Evolutionary conservation across 2,888 invertebrate genomes (phyloP), one percentile per base, ranked within the genome.

Genomic region (Anoplius nigerrimus): DNA sequence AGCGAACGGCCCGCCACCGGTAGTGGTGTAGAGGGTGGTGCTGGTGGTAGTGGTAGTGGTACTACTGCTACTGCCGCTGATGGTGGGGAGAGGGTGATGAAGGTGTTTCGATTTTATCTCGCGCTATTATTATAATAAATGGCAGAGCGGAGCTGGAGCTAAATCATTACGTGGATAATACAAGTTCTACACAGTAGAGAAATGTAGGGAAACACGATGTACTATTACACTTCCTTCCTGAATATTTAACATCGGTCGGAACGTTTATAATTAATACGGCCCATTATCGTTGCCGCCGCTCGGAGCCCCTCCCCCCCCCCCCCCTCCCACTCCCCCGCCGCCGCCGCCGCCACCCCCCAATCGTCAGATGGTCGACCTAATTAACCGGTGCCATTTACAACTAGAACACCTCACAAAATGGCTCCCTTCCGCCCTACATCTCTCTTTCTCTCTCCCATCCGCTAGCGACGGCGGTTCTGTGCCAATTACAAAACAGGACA

Each of bases 341-440:
- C 55, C 20, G 6, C 16, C 2, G 8, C 51, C 8, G 3, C 51
- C 59, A 62, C 60, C 74, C 51, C 62, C 76, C 71, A 71, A 79
- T 75, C 72, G 79, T 77, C 79, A 69, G 68, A 77, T 68, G 73
- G 71, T 59, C 77, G 77, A 77, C 72, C 72, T 73, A 79, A 79
- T 79, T 79, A 79, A 79, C 71, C 70, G 43, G 66, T 57, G 65
- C 59, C 75, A 79, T 79, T 79, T 79, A 73, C 79, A 75, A 75
- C 61, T 34, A 27, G 62, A 66, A 66, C 67, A 54, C 58, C 65
- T 57, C 54, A 62, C 55, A 62, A 58, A 76, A 79, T 66, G 71
- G 71, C 62, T 63, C 62, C 20, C 42, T 6, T 15, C 20, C 54
- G 13, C 54, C n/a, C n/a, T n/a, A n/a, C n/a, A n/a, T n/a, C n/a